Conservation (phyloP, 2,797 vertebrate species). For the Hipposideros larvatus region DNA sequence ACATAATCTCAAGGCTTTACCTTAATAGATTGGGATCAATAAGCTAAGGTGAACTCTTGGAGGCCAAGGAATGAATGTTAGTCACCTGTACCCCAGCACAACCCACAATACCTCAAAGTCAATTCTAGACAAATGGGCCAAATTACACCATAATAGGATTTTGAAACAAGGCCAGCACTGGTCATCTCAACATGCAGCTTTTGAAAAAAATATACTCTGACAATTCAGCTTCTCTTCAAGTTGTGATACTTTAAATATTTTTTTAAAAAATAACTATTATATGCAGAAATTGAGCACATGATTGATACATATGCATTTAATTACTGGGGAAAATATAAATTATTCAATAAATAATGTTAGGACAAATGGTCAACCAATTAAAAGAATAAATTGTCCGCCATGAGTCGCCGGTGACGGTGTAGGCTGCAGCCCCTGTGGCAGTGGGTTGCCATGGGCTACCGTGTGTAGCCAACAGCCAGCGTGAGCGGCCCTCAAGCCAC, state of each 20-base stretch:
- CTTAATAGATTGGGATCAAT: conserved; percentile 6
- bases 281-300: not conserved
- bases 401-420: too few species aligned
- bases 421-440: too few species aligned
- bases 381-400: conserved; percentile 24
- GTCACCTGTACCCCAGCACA: conserved; percentile 14
- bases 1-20: not conserved
- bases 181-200: not conserved
- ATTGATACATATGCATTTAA: not conserved
- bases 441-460: too few species aligned
- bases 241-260: conserved; percentile 22
- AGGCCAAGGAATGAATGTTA: not conserved
- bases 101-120: not conserved
- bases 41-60: not conserved
- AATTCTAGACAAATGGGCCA: conserved; percentile 50
- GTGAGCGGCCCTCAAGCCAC: too few species aligned
- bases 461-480: too few species aligned
- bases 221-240: not conserved
- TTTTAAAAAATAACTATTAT: not conserved
- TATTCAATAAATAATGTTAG: conserved; percentile 30
- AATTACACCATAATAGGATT: not conserved
- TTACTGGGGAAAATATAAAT: not conserved
- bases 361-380: not conserved
- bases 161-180: conserved; percentile 38
- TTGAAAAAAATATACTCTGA: not conserved